Conservation (phyloP, 2,113 vertebrate genomes). For the Serinus canaria region DNA sequence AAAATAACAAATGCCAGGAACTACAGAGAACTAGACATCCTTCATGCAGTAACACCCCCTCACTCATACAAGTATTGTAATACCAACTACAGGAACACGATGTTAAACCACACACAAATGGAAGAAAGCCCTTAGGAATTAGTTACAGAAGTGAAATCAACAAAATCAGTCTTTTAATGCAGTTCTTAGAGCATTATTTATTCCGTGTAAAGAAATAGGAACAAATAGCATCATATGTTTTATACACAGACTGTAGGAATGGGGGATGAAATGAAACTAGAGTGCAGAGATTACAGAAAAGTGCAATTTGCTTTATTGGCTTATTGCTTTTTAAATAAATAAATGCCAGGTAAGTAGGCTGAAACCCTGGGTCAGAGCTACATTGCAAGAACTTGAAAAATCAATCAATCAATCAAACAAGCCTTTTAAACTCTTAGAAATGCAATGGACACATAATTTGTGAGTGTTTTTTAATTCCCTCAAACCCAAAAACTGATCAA, state of each 20-base stretch:
- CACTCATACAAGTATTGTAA: neutral
- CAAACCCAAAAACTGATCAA: neutral
- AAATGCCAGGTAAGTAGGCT: neutral
- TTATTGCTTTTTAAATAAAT: neutral
- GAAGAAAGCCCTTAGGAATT: neutral
- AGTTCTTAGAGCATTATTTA: neutral
- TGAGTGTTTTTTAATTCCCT: neutral
- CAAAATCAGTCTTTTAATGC: neutral
- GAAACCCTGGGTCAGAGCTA: neutral
- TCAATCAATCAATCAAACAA: neutral
- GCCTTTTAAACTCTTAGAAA: neutral
- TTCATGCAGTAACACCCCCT: neutral
- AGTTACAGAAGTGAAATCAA: neutral
- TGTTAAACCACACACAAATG: neutral
- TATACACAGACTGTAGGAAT: neutral
- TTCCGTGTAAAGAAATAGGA: neutral
- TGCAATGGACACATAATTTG: neutral
- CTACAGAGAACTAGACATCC: neutral
- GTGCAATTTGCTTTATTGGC: neutral
- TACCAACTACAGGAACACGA: neutral
- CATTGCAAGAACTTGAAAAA: neutral
- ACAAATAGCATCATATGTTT: neutral
- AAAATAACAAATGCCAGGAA: neutral
- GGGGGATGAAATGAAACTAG: neutral
- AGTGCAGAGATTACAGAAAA: neutral